These are phyloP conservation scores for Hippocampus kuda DNA, from an alignment of 2,797 vertebrate species.

Conservation along the genomic window DNA sequence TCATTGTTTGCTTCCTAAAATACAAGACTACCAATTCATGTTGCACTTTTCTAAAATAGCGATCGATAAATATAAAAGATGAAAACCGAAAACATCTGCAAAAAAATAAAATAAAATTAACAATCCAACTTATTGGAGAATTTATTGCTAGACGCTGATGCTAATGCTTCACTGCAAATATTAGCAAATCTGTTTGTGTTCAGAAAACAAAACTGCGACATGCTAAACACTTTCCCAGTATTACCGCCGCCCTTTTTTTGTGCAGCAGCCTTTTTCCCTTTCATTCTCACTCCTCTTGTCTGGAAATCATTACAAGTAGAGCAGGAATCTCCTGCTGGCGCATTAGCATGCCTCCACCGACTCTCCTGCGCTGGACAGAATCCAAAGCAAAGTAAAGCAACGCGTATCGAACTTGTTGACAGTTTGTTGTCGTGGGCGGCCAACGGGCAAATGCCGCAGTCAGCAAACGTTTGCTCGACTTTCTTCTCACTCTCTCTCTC, in stretches of 20 bases:
- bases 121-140: too few species aligned
- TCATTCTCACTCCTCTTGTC: constrained; percentile 40
- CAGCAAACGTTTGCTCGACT: constrained; percentile 4
- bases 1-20: too few species aligned
- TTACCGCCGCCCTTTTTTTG: too few species aligned
- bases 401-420: constrained; percentile 38
- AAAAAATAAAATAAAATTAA: too few species aligned
- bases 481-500: constrained; percentile 9
- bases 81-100: too few species aligned
- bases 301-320: constrained; percentile 54
- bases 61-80: too few species aligned
- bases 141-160: too few species aligned
- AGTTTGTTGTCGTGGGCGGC: constrained; percentile 25
- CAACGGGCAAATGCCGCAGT: constrained; percentile 26
- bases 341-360: constrained; percentile 49
- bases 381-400: constrained; percentile 27
- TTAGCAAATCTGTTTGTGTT: neutral
- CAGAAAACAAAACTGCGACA: neutral
- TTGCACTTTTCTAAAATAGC: too few species aligned
- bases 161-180: too few species aligned
- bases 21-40: too few species aligned
- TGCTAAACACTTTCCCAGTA: neutral
- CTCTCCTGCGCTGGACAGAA: constrained; percentile 33
- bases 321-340: constrained; percentile 54
- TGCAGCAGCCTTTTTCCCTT: neutral